These are phyloP conservation scores for Polypedilum vanderplanki DNA, from an alignment of 1,140 invertebrate species.

Conservation along the genomic window DNA sequence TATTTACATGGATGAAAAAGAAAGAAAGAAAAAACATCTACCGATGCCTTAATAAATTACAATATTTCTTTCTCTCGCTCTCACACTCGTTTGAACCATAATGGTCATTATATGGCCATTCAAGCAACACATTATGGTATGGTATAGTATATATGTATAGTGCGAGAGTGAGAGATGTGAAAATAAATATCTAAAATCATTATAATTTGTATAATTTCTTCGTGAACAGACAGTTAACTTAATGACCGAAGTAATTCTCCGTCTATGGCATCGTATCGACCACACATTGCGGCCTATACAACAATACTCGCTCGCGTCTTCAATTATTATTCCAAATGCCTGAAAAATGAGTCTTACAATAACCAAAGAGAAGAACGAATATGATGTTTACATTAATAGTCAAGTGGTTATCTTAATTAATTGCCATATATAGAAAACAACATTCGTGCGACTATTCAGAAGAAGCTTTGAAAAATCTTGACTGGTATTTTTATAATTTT, in stretches of 20 bases:
- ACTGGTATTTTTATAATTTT: too few species aligned
- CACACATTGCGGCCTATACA: not conserved
- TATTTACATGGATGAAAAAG: not conserved
- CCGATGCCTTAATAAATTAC: slow-evolving; percentile 24
- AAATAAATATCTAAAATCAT: slow-evolving; percentile 29
- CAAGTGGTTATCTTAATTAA: slow-evolving; percentile 19
- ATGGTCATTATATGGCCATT: slow-evolving; percentile 21
- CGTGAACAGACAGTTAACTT: slow-evolving; percentile 24
- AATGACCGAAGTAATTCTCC: slow-evolving; percentile 9
- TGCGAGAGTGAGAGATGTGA: slow-evolving; percentile 2
- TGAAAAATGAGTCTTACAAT: not conserved
- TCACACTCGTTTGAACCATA: not conserved
- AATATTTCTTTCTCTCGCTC: not conserved
- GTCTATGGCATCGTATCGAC: not conserved
- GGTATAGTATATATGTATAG: not conserved
- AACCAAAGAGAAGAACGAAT: not conserved
- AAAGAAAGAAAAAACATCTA: not conserved
- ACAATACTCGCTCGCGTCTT: not conserved
- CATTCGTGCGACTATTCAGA: not conserved
- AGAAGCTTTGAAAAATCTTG: too few species aligned
- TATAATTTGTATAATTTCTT: slow-evolving; percentile 29
- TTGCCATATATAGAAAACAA: not conserved
- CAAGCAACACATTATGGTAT: not conserved
- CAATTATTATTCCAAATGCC: not conserved
- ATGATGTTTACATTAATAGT: slow-evolving; percentile 14